Conservation (phyloP, 1,140 invertebrate genomes). For the Drosophila lacteicornis region DNA sequence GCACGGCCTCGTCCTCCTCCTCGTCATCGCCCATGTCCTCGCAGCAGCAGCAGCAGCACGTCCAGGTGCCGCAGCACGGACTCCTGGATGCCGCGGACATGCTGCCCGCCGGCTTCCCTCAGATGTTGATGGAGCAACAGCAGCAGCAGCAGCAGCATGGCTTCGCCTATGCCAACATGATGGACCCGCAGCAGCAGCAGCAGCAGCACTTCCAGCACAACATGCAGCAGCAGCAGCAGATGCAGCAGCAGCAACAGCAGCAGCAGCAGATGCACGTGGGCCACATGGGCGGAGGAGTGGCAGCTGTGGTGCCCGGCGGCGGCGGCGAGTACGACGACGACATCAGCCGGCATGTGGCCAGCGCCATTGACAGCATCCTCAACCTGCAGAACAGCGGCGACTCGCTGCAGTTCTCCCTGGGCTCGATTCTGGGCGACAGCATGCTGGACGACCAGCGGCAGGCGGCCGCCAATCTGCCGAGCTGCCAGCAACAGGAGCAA, state of each 20-base stretch:
- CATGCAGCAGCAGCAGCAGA: constrained; percentile 69
- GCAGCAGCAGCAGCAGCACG: constrained; percentile 56
- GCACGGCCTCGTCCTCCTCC: constrained; percentile 69
- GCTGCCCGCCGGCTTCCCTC: constrained; percentile 60
- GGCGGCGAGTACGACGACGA: constrained; percentile 86
- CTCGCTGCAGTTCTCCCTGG: constrained; percentile 80
- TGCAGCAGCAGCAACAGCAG: constrained; percentile 59
- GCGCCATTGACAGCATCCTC: constrained; percentile 91
- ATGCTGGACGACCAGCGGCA: constrained; percentile 78
- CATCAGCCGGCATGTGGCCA: constrained; percentile 91
- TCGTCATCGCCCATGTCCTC: constrained; percentile 68
- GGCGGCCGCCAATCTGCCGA: constrained; percentile 59
- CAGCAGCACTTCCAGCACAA: constrained; percentile 64
- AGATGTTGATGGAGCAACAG: constrained; percentile 68
- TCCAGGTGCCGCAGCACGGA: constrained; percentile 59
- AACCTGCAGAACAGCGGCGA: constrained; percentile 88
- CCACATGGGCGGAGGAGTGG: constrained; percentile 47
- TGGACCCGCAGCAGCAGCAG: constrained; percentile 66
- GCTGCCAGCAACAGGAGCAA: constrained; percentile 75
- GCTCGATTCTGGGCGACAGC: constrained; percentile 79
- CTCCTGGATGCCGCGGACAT: constrained; percentile 76
- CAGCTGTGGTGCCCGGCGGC: constrained; percentile 29
- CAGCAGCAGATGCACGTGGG: constrained; percentile 75
- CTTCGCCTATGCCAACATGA: constrained; percentile 61
- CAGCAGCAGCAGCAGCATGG: constrained; percentile 75